phyloP scores from a whole-genome alignment of 2,888 invertebrate species.

The Pocota personata region DNA sequence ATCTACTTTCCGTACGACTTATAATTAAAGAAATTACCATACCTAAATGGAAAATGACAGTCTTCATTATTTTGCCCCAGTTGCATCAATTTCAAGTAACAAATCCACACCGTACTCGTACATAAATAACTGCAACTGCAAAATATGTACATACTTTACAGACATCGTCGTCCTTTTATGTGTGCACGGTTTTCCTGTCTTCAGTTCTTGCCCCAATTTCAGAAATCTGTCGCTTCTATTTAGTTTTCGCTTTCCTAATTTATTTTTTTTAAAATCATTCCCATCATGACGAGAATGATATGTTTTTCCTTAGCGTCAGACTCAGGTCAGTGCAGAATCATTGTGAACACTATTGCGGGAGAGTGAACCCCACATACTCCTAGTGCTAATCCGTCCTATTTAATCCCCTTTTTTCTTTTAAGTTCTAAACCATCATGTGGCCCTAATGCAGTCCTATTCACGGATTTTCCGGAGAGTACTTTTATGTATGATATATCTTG shows the following conservation, averaged over 20 bases:
- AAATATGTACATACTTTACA: background rate
- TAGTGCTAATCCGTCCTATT: too few species aligned
- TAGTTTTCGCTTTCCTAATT: background rate
- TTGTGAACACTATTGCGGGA: too few species aligned
- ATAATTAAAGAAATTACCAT: conserved; percentile 13
- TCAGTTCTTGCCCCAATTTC: background rate
- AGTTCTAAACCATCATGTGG: too few species aligned
- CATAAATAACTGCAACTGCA: background rate
- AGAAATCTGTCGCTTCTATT: background rate
- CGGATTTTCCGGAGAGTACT: too few species aligned
- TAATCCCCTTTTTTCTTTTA: too few species aligned
- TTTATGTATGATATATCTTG: too few species aligned
- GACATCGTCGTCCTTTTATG: background rate
- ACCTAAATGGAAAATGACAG: conserved; percentile 28
- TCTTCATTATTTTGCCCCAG: conserved; percentile 8
- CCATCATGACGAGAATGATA: too few species aligned
- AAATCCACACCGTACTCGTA: background rate
- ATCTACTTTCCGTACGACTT: background rate
- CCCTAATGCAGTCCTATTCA: too few species aligned
- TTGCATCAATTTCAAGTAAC: conserved; percentile 20
- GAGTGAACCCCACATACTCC: too few species aligned
- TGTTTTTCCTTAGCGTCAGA: too few species aligned
- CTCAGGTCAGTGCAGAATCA: too few species aligned
- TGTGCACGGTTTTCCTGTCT: background rate
- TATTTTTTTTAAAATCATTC: background rate